Base-by-base conservation (phyloP, 2,888 invertebrate genomes). In the Ypsolopha scabrella region DNA sequence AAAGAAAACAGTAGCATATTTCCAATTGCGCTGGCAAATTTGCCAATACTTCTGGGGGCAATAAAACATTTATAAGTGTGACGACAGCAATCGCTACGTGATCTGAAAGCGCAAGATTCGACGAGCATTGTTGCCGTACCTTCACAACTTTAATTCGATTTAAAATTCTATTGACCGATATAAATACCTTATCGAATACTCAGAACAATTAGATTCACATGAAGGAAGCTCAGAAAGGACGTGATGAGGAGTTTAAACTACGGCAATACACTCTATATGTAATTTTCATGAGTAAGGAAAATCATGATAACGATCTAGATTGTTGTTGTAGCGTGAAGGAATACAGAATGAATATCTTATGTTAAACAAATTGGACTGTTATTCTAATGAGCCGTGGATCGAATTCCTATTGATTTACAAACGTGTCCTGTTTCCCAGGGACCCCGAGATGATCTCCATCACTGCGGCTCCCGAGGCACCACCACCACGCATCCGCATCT, bases 391-490 rank as follows among this genome's bases (percentile, higher is more conserved):
- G 6, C 2, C 41, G 51, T 48, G 47, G 48, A 41, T 52, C 14
- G 48, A 43, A 53, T 53, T 24, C 24, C 24, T 4, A 24, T 24
- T 24, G 24, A 24, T 24, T 24, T 24, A 24, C 24, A 24, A 24
- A 24, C 4, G 24, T 33, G 45, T 35, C 10, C 54, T 24, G 50
- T 55, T 55, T 67, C 68, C 13, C 82, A 93, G 94, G 74, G 97
- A 97, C 83, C 96, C 96, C 54, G 97, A 97, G 81, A 97, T 96
- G 93, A 96, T 97, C 70, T 96, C 96, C 71, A 96, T 97, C 74
- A 97, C 96, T 35, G 96, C 96, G 38, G 96, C 97, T 13, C 97
- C 97, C 0, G 96, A 96, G 83, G 97, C 97, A 33, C 97, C 97
- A 46, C 94, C 97, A 60, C 97, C 97, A 69, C 93, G 95, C 69